Conservation (phyloP, 2,888 invertebrate genomes). For the Polietes domitor region DNA sequence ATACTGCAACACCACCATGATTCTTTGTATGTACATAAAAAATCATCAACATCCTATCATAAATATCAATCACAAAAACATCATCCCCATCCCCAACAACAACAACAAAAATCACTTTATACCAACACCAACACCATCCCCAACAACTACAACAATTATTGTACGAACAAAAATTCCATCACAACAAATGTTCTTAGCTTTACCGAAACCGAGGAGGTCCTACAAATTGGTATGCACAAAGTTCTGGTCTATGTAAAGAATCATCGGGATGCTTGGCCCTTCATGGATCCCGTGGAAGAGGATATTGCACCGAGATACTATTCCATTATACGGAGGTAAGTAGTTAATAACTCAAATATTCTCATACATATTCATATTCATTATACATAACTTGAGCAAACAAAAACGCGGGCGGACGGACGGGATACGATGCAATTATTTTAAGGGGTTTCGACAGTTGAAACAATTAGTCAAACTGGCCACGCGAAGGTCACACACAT, state of each 20-base stretch:
- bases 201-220: slow-evolving; percentile 90
- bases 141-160: slow-evolving; percentile 71
- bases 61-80: slow-evolving; percentile 66
- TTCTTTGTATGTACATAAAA: slow-evolving; percentile 66
- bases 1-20: slow-evolving; percentile 50
- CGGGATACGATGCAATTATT: no score
- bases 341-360: not conserved
- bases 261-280: slow-evolving; percentile 97
- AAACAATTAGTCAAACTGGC: no score
- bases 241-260: slow-evolving; percentile 92
- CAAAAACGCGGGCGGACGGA: no score
- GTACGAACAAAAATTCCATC: slow-evolving; percentile 77
- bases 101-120: slow-evolving; percentile 56
- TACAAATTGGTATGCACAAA: slow-evolving; percentile 95
- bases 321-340: slow-evolving; percentile 84
- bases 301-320: slow-evolving; percentile 94
- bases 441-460: no score
- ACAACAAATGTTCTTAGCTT: slow-evolving; percentile 84
- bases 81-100: slow-evolving; percentile 46
- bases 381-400: no score
- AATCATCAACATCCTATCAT: slow-evolving; percentile 65
- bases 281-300: slow-evolving; percentile 95
- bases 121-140: slow-evolving; percentile 36
- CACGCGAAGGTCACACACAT: no score
- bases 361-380: not conserved